phyloP scores from a whole-genome alignment of 2,113 vertebrate species.

The Saimiri boliviensis region DNA sequence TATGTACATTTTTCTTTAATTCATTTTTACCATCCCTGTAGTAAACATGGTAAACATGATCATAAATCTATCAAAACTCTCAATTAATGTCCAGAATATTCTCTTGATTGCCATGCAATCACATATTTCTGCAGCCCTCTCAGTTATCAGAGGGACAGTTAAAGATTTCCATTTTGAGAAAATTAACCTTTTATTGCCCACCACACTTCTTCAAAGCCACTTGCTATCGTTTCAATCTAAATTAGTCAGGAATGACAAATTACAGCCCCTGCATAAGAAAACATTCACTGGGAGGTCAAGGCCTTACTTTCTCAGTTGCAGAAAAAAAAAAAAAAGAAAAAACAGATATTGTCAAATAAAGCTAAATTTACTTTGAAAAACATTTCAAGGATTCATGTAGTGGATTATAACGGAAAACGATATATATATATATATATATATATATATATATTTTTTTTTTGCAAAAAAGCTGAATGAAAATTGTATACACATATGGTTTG shows the following conservation, averaged over 20 bases:
- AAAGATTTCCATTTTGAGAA: conserved; percentile 49
- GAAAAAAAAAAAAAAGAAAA: neutral
- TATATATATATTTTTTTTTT: neutral
- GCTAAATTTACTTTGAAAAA: conserved; percentile 35
- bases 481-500: neutral
- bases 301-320: neutral
- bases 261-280: neutral
- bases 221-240: conserved; percentile 36
- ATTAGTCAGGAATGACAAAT: conserved; percentile 34
- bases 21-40: neutral
- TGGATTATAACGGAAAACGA: neutral
- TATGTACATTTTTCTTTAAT: neutral
- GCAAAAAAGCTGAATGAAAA: conserved; percentile 33
- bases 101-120: conserved; percentile 38
- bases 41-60: neutral
- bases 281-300: neutral
- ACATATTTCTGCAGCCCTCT: neutral
- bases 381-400: neutral
- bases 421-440: too few relatives aligned
- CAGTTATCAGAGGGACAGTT: conserved; percentile 64
- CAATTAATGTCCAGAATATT: conserved; percentile 25
- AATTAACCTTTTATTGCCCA: conserved; percentile 56
- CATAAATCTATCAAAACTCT: neutral
- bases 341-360: neutral
- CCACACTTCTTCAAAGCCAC: neutral